Base-by-base conservation (phyloP, 2,888 invertebrate genomes). In the Lochmaea crataegi region DNA sequence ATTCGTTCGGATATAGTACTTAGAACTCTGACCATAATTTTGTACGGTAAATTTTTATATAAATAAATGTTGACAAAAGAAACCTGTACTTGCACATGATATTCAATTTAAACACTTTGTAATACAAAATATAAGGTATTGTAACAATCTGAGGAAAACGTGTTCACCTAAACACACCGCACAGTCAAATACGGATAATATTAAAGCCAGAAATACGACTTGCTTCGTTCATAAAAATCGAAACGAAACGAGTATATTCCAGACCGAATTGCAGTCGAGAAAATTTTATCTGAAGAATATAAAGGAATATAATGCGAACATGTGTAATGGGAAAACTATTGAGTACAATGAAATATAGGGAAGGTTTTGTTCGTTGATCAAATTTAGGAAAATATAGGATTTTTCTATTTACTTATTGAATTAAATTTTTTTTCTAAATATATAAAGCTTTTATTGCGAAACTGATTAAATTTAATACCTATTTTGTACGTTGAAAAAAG, bases 291-390 rank as follows among this genome's bases (percentile, higher is more conserved):
- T 53, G 53, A 2, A 53, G 18, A 18, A 18, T 16, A 53, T 53
- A 53, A 53, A 53, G 10, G 18, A 32, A 16, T 16, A 53, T 53
- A 53, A 53, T 53, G 9, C 51, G 51, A 53, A 53, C 53, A 53
- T 53, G 53, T 53, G 53, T 53, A 53, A 53, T 18, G 53, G 53
- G n/a, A 53, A 53, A 53, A 53, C 18, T 53, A 9, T 53, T 53
- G 18, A 53, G 53, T 18, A 53, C 18, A 53, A 53, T 18, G 10
- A 9, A 53, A 53, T 18, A 53, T 16, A 53, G 2, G 16, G 18
- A 10, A 16, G 2, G 18, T 2, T 18, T 16, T 16, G 16, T 16
- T 53, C 10, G 10, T 16, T 53, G 53, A 53, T 16, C 18, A 53
- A 53, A 53, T 53, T 53, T 10, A 53, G 53, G 1, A 53, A 48